Base-by-base conservation (phyloP, 2,888 invertebrate genomes). In the Trichacis sp. region DNA sequence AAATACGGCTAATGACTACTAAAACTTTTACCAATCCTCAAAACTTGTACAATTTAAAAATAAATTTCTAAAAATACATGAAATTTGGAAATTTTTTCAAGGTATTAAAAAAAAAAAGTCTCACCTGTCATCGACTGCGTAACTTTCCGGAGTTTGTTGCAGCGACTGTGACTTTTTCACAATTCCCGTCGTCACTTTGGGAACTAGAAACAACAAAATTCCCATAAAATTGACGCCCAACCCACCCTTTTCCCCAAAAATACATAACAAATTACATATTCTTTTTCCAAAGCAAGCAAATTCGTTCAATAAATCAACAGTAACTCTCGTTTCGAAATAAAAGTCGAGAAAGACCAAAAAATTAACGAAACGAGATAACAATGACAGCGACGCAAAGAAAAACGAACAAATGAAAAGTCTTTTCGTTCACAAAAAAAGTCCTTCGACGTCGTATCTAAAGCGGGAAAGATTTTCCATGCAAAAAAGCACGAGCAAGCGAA, bases 151-250 rank as follows among this genome's bases (percentile, higher is more conserved):
- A 64, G 84, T 80, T 72, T 85, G 85, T 65, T 84, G 84, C 70
- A 83, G 75, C 30, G 84, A 85, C 60, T 85, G 84, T 40, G 85
- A 83, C 65, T 85, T 85, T 69, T 82, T 85, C 24, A 85, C 82
- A 36, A 80, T 73, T 62, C 70, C 76, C 56, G 78, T 74, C 15
- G 82, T 71, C 52, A 79, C 68, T 73, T 85, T 85, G 43, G 82
- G 78, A 76, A 85, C 85, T 85, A 80, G 58, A 84, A 54, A 42
- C 1, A 45, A 59, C 20, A 49, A 38, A 11, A 8, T 36, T 54
- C 14, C 51, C 49, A 6, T 24, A 29, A 36, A 36, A 12, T 12
- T 12, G 9, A 36, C 12, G 12, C n/a, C 8, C 24, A 24, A 24
- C 24, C 4, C 3, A 5, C 36, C n/a, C 36, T 36, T 36, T 36